A percentile compares a stretch with the other conserved stretches of the same genome.
phyloP scores from a whole-genome alignment of 2,888 invertebrate genomes.

The Eilema griseolum region DNA sequence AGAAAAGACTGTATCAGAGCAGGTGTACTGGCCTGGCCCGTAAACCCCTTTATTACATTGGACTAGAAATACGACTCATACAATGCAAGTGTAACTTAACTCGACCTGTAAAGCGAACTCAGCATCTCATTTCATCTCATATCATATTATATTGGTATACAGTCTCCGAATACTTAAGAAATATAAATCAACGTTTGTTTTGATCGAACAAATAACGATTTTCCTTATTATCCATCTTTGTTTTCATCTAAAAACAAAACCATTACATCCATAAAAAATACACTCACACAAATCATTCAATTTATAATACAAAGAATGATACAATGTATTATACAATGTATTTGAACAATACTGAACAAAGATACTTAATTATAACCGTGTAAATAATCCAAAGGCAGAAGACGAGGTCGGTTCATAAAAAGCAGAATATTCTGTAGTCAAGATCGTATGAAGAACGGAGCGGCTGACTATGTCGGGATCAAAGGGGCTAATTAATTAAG shows the following conservation, averaged over 20 bases:
- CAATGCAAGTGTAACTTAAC: too few species aligned
- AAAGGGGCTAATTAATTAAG: constrained; percentile 78
- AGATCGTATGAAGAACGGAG: constrained; percentile 46
- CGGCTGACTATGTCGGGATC: constrained; percentile 56
- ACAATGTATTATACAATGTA: too few species aligned
- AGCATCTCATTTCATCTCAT: too few species aligned
- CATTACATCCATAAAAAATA: constrained; percentile 2
- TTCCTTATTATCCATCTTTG: neutral
- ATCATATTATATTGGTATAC: too few species aligned
- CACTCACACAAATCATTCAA: constrained; percentile 15
- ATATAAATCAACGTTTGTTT: neutral
- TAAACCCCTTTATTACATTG: too few species aligned
- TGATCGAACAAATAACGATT: neutral
- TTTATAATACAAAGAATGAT: too few species aligned
- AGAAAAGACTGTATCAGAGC: too few species aligned
- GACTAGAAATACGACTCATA: too few species aligned
- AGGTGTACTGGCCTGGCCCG: neutral
- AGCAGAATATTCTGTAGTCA: constrained; percentile 56
- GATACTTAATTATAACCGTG: constrained; percentile 35
- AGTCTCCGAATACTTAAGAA: neutral
- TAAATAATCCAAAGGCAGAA: constrained; percentile 41
- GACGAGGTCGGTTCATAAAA: constrained; percentile 56
- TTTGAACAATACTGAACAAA: constrained; percentile 20
- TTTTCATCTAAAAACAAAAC: neutral
- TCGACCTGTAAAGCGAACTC: too few species aligned